Evolutionary conservation across 2,888 invertebrate species (phyloP), one percentile per base, ranked within the genome.

Genomic region (Drosophila mimica): DNA sequence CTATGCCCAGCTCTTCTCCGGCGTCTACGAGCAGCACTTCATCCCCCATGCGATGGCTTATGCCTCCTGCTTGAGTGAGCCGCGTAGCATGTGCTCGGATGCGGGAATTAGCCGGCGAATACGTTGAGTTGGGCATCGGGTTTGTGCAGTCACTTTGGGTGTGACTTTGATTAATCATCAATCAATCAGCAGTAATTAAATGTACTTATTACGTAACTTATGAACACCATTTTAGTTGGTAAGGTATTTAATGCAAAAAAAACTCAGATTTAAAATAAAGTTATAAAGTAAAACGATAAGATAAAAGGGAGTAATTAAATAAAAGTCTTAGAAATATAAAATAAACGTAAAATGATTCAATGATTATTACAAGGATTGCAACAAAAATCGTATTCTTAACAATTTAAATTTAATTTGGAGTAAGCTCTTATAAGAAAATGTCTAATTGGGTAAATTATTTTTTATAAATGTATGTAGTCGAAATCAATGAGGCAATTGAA

Each of bases 1-100:
- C 0, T 96, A 96, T 95, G 94, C 97, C 36, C 97, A 97, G 89
- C 94, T 98, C 6, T 96, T 97, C 92, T 95, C 96, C 0, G 96
- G 97, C 25, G 95, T 95, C 59, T 95, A 96, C 83, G 97, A 98
- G 84, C 97, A 97, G 91, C 95, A 95, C 88, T 94, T 95, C 68
- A 95, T 98, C 17, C 96, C 97, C 0, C 96, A 97, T 87, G 94
- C 96, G 30, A 95, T 96, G 93, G 95, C 94, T 0, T 97, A 95
- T 83, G 96, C 96, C 1, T 94, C 96, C 86, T 96, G 96, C 81
- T 94, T 97, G 13, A 96, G 96, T 0, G 92, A 94, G 0, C 95
- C 94, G 8, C 85, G 75, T 5, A 94, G 94, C 17, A 92, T 91
- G 38, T 95, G 95, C 82, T 73, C 66, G 36, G 91, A 92, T 64